Evolutionary conservation across 2,797 vertebrate genomes (phyloP).

Genomic region (Diplodus puntazzo): DNA sequence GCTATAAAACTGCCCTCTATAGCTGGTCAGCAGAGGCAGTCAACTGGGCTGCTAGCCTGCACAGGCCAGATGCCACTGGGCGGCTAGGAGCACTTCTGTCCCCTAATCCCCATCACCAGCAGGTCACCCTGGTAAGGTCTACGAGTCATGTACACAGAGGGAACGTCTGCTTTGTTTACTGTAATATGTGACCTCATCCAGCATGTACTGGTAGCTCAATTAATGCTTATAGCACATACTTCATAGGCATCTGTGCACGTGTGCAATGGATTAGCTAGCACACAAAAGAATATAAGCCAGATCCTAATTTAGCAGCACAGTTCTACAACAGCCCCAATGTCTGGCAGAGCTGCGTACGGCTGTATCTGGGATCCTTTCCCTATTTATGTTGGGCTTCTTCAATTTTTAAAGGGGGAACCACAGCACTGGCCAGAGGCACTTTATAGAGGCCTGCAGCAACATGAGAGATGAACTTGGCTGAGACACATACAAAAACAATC

Average conservation of each 20-base stretch:
- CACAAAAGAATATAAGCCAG: conserved; percentile 18
- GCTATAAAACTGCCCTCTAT: conserved; percentile 79
- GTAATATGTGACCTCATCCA: conserved; percentile 49
- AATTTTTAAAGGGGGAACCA: conserved; percentile 78
- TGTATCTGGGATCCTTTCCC: conserved; percentile 49
- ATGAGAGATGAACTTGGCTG: conserved; percentile 62
- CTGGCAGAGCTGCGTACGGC: conserved; percentile 28
- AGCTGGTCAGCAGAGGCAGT: conserved; percentile 71
- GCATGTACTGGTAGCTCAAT: conserved; percentile 18
- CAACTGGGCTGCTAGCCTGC: conserved; percentile 70
- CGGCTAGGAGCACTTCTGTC: conserved; percentile 61
- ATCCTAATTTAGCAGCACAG: conserved; percentile 26
- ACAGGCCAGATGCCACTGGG: conserved; percentile 82
- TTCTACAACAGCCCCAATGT: conserved; percentile 21
- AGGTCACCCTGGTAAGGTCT: conserved; percentile 63
- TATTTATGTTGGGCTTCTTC: conserved; percentile 80
- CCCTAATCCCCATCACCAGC: conserved; percentile 64
- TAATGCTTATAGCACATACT: conserved; percentile 20
- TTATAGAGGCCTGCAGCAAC: conserved; percentile 71
- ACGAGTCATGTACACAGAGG: conserved; percentile 52
- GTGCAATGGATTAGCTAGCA: conserved; percentile 15
- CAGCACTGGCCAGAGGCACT: conserved; percentile 76
- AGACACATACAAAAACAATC: conserved; percentile 56
- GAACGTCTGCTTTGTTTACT: conserved; percentile 56
- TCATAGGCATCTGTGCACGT: conserved; percentile 42